phyloP scores from a whole-genome alignment of 2,888 invertebrate species.

The Volucella inanis region DNA sequence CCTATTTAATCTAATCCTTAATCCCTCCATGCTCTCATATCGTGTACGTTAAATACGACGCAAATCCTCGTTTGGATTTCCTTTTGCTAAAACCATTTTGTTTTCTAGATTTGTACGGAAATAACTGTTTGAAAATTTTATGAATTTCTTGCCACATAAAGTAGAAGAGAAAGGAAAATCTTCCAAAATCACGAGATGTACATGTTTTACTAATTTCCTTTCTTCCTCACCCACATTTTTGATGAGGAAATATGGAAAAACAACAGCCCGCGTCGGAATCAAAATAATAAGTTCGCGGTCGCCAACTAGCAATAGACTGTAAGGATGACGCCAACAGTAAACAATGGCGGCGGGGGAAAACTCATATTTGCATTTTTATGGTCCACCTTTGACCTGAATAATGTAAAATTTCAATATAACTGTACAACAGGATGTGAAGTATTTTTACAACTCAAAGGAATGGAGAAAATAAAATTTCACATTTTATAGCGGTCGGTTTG shows the following conservation, averaged over 20 bases:
- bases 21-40: slow-evolving; percentile 5
- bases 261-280: slow-evolving; percentile 50
- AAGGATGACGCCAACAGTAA: neutral
- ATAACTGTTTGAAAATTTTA: slow-evolving; percentile 63
- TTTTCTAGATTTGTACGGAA: slow-evolving; percentile 55
- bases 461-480: slow-evolving; percentile 65
- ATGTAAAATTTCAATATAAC: slow-evolving; percentile 71
- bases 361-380: slow-evolving; percentile 66
- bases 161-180: slow-evolving; percentile 3
- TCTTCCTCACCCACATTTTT: neutral
- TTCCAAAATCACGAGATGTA: slow-evolving; percentile 8
- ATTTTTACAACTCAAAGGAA: slow-evolving; percentile 71
- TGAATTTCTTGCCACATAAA: slow-evolving; percentile 51
- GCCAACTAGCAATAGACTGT: slow-evolving; percentile 18
- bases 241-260: slow-evolving; percentile 51
- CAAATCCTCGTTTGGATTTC: neutral
- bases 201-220: slow-evolving; percentile 56
- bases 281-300: slow-evolving; percentile 32
- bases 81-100: slow-evolving; percentile 26
- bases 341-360: slow-evolving; percentile 18
- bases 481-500: slow-evolving; percentile 66
- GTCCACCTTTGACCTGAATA: slow-evolving; percentile 67
- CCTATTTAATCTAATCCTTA: slow-evolving; percentile 49
- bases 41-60: neutral
- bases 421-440: slow-evolving; percentile 64